Percentiles rank a stretch among this genome's conserved stretches.
Conservation (phyloP, 2,797 vertebrate genomes). For the Heterohyrax brucei region DNA sequence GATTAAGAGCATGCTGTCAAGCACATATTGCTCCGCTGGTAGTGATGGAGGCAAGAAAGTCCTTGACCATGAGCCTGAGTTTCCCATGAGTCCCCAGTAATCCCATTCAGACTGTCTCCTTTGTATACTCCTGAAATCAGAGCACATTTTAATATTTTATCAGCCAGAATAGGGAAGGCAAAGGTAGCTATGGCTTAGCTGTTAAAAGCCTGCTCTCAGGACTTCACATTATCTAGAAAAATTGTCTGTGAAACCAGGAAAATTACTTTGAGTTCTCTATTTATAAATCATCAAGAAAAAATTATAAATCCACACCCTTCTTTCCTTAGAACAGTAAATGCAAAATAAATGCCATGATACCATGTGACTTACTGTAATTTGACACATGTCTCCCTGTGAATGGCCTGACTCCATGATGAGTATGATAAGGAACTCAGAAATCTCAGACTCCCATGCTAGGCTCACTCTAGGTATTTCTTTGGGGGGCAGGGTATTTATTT, state of each 20-base stretch:
- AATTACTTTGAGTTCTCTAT: not conserved
- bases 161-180: not conserved
- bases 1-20: not conserved
- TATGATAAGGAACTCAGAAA: not conserved
- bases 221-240: not conserved
- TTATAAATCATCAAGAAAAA: not conserved
- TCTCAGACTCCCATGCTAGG: not conserved
- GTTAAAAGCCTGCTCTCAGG: not conserved
- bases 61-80: not conserved
- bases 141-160: not conserved
- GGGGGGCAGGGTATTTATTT: not conserved
- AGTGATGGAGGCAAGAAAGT: not conserved
- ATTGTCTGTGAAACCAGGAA: not conserved
- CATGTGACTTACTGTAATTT: not conserved
- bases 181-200: not conserved
- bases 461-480: not conserved
- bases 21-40: not conserved
- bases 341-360: not conserved
- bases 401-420: not conserved
- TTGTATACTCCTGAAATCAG: not conserved
- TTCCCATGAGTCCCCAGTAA: not conserved
- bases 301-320: not conserved
- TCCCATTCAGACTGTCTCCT: not conserved
- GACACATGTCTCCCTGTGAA: not conserved
- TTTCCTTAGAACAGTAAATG: not conserved